A percentile compares a stretch with the other conserved stretches of the same genome.
phyloP scores from a whole-genome alignment of 2,113 vertebrate genomes.

The Hassar affinis region DNA sequence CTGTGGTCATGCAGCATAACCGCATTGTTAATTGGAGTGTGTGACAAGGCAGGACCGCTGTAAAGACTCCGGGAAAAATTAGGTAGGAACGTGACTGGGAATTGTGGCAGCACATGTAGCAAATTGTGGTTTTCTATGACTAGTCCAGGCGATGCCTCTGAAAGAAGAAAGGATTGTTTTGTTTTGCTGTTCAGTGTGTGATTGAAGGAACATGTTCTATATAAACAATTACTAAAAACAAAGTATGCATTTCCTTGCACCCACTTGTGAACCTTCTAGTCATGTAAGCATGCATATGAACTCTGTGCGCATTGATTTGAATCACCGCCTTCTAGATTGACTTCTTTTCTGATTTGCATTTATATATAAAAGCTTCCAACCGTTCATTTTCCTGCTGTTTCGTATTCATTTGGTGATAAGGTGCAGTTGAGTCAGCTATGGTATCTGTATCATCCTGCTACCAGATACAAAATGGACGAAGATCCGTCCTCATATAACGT shows the following conservation, averaged over 20 bases:
- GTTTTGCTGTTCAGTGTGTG: not conserved
- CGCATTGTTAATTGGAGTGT: conserved; percentile 32
- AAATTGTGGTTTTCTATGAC: conserved; percentile 23
- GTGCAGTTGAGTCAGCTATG: not conserved
- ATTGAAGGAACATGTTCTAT: not conserved
- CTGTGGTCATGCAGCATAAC: conserved; percentile 32
- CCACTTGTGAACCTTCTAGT: not conserved
- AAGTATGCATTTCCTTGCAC: not conserved
- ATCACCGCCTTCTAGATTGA: not conserved
- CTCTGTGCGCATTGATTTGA: not conserved
- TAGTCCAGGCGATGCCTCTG: not conserved
- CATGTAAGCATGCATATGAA: not conserved
- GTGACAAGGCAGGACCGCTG: conserved; percentile 7
- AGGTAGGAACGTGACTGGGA: conserved; percentile 3
- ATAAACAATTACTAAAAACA: not conserved
- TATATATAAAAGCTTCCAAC: not conserved
- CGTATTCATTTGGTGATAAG: not conserved
- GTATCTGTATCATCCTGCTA: not conserved
- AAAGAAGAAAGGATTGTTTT: not conserved
- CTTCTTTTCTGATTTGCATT: not conserved
- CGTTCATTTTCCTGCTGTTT: not conserved
- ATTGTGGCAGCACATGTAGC: conserved; percentile 25
- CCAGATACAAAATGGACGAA: not conserved
- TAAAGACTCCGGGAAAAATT: conserved; percentile 9
- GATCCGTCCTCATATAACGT: not conserved